These are phyloP conservation scores for Rhopalosiphum padi DNA, from an alignment of 1,140 invertebrate species.

Conservation along the genomic window DNA sequence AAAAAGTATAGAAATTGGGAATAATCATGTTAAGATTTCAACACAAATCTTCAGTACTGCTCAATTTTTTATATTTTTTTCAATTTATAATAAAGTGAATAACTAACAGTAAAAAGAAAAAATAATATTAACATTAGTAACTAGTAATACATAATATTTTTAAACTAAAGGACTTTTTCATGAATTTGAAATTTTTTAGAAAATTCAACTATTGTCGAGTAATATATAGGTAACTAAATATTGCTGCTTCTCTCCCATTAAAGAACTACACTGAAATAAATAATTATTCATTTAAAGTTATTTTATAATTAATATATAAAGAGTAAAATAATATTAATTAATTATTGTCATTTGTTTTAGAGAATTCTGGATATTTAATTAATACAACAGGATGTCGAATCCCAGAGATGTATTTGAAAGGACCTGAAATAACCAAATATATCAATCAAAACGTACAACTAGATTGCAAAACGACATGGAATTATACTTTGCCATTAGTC, in stretches of 20 bases:
- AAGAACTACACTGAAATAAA: not conserved
- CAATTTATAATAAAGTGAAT: too few species aligned
- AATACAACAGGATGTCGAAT: conserved; percentile 74
- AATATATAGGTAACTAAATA: not conserved
- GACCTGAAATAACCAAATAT: conserved; percentile 63
- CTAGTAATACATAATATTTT: too few species aligned
- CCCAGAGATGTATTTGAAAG: conserved; percentile 76
- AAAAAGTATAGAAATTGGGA: not conserved
- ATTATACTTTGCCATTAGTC: conserved; percentile 41
- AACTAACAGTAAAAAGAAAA: too few species aligned
- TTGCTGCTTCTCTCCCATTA: not conserved
- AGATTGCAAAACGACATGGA: conserved; percentile 47
- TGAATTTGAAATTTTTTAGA: not conserved
- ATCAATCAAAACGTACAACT: conserved; percentile 47
- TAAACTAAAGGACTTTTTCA: not conserved
- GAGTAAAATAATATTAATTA: not conserved
- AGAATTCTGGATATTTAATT: conserved; percentile 22
- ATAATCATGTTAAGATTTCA: too few species aligned
- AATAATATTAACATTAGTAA: too few species aligned
- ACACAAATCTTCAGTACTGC: too few species aligned
- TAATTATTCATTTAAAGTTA: not conserved
- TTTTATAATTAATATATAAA: not conserved
- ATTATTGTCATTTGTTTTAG: not conserved
- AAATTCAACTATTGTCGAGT: not conserved
- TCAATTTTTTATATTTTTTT: too few species aligned